Percentiles rank a stretch among this genome's conserved stretches.
These are phyloP conservation scores for Athene cunicularia DNA, from an alignment of 2,113 vertebrate species.

Conservation along the genomic window DNA sequence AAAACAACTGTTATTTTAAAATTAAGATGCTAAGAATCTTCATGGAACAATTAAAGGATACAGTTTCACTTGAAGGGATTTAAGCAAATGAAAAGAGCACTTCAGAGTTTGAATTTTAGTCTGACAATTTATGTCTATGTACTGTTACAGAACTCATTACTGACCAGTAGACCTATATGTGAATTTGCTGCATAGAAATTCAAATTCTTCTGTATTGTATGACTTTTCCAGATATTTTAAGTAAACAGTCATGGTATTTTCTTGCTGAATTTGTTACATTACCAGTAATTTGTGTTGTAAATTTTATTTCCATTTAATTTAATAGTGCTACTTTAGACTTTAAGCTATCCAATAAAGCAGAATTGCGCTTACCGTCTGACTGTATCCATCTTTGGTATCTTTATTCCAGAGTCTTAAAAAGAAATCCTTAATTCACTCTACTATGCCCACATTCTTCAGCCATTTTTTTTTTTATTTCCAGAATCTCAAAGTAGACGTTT, in stretches of 20 bases:
- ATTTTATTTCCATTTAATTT: not conserved
- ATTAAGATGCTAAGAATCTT: slow-evolving; percentile 20
- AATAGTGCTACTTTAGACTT: not conserved
- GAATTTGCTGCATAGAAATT: not conserved
- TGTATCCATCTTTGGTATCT: not conserved
- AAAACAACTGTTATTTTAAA: not conserved
- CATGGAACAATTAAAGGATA: not conserved
- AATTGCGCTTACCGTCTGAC: not conserved
- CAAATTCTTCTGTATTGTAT: not conserved
- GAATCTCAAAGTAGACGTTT: not conserved
- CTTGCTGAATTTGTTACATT: not conserved
- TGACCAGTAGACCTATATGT: not conserved
- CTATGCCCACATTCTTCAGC: not conserved
- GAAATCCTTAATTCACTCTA: not conserved
- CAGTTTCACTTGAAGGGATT: slow-evolving; percentile 25
- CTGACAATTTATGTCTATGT: not conserved
- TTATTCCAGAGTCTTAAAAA: not conserved
- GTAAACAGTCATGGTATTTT: not conserved
- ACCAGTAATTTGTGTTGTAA: not conserved
- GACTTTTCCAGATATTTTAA: not conserved
- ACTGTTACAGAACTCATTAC: not conserved
- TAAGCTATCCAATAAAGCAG: not conserved
- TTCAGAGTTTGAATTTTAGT: not conserved
- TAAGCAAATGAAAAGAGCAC: not conserved
- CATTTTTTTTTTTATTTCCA: not conserved